phyloP scores from a whole-genome alignment of 1,140 invertebrate species.

The Bombus sibiricus region DNA sequence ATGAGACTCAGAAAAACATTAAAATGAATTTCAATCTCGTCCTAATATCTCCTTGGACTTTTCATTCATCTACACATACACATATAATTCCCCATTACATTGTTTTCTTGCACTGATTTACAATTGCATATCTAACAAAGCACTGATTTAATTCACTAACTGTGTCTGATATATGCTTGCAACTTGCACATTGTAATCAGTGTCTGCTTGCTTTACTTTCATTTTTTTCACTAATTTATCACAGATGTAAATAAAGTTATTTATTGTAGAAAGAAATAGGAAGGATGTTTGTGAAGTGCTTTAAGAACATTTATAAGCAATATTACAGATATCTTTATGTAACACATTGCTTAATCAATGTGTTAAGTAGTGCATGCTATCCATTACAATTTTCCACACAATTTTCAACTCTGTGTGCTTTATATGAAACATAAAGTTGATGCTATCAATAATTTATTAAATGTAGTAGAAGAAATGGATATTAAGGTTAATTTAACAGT shows the following conservation, averaged over 20 bases:
- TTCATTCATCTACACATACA: neutral
- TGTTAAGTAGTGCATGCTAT: constrained; percentile 22
- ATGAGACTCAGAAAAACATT: neutral
- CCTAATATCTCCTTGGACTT: neutral
- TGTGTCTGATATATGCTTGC: constrained; percentile 3
- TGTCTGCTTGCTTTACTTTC: neutral
- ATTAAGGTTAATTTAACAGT: neutral
- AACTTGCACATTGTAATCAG: neutral
- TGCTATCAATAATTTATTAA: neutral
- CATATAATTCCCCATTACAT: neutral
- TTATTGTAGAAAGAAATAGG: neutral
- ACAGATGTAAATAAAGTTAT: neutral
- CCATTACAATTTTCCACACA: neutral
- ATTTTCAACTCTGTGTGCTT: neutral
- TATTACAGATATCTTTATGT: neutral
- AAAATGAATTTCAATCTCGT: neutral
- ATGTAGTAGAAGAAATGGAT: neutral
- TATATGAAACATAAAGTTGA: neutral
- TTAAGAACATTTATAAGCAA: neutral
- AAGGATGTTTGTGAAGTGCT: neutral
- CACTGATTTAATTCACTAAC: neutral
- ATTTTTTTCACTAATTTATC: neutral
- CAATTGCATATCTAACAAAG: neutral
- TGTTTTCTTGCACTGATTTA: neutral
- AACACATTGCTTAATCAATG: neutral